Percentiles rank a stretch among this genome's conserved stretches.
Conservation (phyloP, 2,888 invertebrate genomes). For the Ormyrus nitidulus region DNA sequence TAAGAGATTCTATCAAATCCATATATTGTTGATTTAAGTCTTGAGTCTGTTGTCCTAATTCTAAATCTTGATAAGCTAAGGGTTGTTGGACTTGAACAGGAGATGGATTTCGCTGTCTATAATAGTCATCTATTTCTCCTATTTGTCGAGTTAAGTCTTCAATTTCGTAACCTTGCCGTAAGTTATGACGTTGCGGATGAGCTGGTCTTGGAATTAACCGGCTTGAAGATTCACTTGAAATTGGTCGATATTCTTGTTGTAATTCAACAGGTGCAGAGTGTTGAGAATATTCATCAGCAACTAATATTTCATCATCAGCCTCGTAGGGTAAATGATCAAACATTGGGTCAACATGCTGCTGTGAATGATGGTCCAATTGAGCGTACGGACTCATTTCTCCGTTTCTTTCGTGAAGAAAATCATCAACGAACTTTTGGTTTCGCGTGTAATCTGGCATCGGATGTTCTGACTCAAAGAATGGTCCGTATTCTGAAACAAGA, state of each 20-base stretch:
- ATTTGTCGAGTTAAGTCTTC: conserved; percentile 9
- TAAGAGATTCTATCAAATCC: not conserved
- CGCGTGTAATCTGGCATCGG: not conserved
- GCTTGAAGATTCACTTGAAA: not conserved
- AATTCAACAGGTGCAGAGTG: not conserved
- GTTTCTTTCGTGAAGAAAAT: not conserved
- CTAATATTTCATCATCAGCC: not conserved
- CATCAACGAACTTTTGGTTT: not conserved
- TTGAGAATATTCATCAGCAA: conserved; percentile 2
- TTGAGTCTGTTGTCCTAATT: conserved; percentile 1
- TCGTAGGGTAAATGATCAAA: not conserved
- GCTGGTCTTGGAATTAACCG: not conserved
- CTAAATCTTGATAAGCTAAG: not conserved
- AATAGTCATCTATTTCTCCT: conserved; percentile 22
- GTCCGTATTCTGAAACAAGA: conserved; percentile 33
- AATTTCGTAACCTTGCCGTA: not conserved
- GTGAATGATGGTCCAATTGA: conserved; percentile 3
- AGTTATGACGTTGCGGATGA: not conserved
- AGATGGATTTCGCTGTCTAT: not conserved
- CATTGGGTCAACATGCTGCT: conserved; percentile 1
- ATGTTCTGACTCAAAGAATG: not conserved
- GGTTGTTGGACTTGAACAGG: not conserved
- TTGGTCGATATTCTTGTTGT: not conserved
- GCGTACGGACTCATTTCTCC: not conserved
- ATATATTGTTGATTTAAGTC: conserved; percentile 28